A percentile compares a stretch with the other conserved stretches of the same genome.
Conservation (phyloP, 2,888 invertebrate genomes). For the Copidosoma aretas region DNA sequence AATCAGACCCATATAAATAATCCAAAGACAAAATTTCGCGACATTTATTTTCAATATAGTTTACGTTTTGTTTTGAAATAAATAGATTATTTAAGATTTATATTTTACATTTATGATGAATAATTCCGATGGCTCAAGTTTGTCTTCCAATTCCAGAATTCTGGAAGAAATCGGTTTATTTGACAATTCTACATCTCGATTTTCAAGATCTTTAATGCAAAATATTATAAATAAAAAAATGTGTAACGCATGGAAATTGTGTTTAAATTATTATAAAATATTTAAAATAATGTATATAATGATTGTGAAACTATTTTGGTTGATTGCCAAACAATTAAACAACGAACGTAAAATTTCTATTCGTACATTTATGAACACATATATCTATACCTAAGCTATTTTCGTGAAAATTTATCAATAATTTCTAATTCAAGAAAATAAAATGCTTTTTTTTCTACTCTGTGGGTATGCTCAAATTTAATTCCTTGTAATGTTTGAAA, state of each 20-base stretch:
- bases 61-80: constrained; percentile 13
- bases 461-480: constrained; percentile 30
- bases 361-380: constrained; percentile 7
- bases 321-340: constrained; percentile 35
- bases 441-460: constrained; percentile 26
- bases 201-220: constrained; percentile 24
- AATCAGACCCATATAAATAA: background rate
- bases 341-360: constrained; percentile 39
- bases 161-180: constrained; percentile 35
- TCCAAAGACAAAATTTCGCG: background rate
- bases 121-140: constrained; percentile 36
- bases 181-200: constrained; percentile 28
- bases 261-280: constrained; percentile 18
- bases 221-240: constrained; percentile 10
- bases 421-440: constrained; percentile 20
- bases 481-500: constrained; percentile 34
- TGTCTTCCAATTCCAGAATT: constrained; percentile 41
- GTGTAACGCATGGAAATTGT: constrained; percentile 11
- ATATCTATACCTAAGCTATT: constrained; percentile 25
- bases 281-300: constrained; percentile 35
- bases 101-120: constrained; percentile 19
- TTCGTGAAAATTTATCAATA: constrained; percentile 23
- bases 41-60: constrained; percentile 1
- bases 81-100: constrained; percentile 22
- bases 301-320: constrained; percentile 32